Evolutionary conservation across 2,797 vertebrate species (phyloP), one percentile per base, ranked within the genome.

Genomic region (Chaenodraco wilsoni): DNA sequence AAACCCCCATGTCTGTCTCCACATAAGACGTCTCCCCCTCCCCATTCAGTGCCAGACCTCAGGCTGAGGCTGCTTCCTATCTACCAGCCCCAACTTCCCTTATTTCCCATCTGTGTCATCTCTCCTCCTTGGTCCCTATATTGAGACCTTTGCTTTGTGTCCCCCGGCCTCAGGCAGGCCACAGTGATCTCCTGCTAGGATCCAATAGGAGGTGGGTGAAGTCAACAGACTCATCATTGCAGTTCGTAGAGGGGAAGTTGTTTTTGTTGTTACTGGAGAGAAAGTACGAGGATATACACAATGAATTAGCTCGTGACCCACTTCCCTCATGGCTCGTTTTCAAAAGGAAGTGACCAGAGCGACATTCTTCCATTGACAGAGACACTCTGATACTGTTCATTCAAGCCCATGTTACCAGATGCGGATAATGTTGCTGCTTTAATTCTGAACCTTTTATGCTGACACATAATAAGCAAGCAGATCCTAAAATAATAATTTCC

Each of bases 241-340:
- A 33, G 52, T 17, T 72, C 63, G 60, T 70, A 78, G 70, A 65
- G 68, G 69, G 72, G 64, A 82, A 82, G 79, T 83, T 84, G 77
- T 83, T 84, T 78, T 85, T 86, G 68, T 81, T 84, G 58, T 79
- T 79, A 64, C 37, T 69, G 75, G 40, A 76, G 50, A 45, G 43
- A 45, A 37, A 76, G 78, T 61, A 40, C 67, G 64, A 37, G 59
- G 59, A 79, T 37, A 65, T 57, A 82, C 57, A 63, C 58, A 80
- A 61, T 19, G 45, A 84, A 74, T 75, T 61, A 63, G 73, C 80
- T 81, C 72, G 60, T 87, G 88, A 89, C 86, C 84, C 79, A 90
- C 81, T 89, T 90, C 87, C 48, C 46, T 51, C 33, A 9, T 60
- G 17, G 15, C 52, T 61, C 59, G 21, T 54, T 82, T 84, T 84